Percentiles rank a stretch among this genome's conserved stretches.
Conservation (phyloP, 1,140 invertebrate species). For the Aphidius gifuensis region DNA sequence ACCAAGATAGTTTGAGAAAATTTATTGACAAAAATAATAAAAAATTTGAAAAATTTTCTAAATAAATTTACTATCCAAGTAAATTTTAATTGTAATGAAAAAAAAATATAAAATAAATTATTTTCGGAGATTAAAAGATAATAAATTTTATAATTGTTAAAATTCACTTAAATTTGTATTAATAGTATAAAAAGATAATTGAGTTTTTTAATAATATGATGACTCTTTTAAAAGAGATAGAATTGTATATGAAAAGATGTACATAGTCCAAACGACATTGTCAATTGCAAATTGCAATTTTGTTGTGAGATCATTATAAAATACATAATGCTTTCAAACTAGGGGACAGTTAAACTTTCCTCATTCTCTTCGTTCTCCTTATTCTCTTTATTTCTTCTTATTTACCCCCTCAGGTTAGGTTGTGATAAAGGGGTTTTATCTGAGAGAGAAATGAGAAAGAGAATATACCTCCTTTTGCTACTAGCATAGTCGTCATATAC, state of each 20-base stretch:
- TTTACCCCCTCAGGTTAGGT: no score
- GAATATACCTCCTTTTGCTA: conserved; percentile 9
- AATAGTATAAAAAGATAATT: background rate
- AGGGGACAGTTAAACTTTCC: conserved; percentile 12
- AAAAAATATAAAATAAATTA: no score
- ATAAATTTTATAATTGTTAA: background rate
- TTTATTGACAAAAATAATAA: no score
- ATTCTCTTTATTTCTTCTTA: no score
- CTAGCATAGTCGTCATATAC: conserved; percentile 15
- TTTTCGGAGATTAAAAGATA: background rate
- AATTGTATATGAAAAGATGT: background rate
- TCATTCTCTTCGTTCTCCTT: no score
- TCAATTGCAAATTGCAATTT: conserved; percentile 50
- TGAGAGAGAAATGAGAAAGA: background rate
- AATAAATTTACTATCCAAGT: no score
- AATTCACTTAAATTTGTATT: background rate
- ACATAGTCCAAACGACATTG: conserved; percentile 22
- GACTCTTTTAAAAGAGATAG: background rate
- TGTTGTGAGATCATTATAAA: conserved; percentile 55
- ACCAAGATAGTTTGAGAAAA: no score
- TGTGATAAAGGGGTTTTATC: background rate
- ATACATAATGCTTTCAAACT: conserved; percentile 47
- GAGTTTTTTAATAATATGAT: background rate
- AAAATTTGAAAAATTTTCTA: no score
- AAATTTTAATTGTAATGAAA: no score